Evolutionary conservation across 2,113 vertebrate genomes (phyloP), one percentile per base, ranked within the genome.

Genomic region (Toxotes jaculatrix): DNA sequence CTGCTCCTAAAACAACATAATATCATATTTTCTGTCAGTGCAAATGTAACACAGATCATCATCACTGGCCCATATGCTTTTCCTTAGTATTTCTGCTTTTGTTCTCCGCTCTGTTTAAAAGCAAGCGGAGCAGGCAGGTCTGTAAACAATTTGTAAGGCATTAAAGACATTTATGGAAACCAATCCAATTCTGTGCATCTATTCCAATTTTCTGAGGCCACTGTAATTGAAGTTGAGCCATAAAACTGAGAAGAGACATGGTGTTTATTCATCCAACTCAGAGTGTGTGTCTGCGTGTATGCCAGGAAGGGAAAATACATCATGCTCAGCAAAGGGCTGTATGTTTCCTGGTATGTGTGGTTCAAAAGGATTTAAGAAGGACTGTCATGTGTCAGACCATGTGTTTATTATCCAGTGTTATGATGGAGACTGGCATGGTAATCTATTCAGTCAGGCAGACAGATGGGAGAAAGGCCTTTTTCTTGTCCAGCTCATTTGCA

Each of bases 81-180:
- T 69, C 16, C 59, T 68, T 13, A 17, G 27, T 78, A 21, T 40
- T 64, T 75, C 38, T 23, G 2, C 38, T 72, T 84, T 73, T 70
- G 45, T 31, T 64, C 32, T 70, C 38, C 31, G 64, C 34, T 74
- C 19, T 65, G 11, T 14, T 9, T n/a, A 27, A 71, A 71, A 36
- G n/a, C 68, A 38, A 42, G 43, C 17, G 65, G 13, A 55, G 51
- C 11, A 68, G 11, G 13, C 23, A 42, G 14, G 83, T 53, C 83
- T 85, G 86, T 78, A 84, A 86, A 87, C 63, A 56, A 71, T 82
- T 81, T 85, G 47, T 73, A 61, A 64, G 74, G 23, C 40, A 60
- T 76, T 83, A 55, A 66, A 77, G 63, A 81, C 38, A 59, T 89
- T 83, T 68, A 82, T 82, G 42, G 63, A 69, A 90, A 80, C 45